A percentile compares a stretch with the other conserved stretches of the same genome.
These are phyloP conservation scores for Echinops telfairi DNA, from an alignment of 2,113 vertebrate genomes.

Conservation along the genomic window DNA sequence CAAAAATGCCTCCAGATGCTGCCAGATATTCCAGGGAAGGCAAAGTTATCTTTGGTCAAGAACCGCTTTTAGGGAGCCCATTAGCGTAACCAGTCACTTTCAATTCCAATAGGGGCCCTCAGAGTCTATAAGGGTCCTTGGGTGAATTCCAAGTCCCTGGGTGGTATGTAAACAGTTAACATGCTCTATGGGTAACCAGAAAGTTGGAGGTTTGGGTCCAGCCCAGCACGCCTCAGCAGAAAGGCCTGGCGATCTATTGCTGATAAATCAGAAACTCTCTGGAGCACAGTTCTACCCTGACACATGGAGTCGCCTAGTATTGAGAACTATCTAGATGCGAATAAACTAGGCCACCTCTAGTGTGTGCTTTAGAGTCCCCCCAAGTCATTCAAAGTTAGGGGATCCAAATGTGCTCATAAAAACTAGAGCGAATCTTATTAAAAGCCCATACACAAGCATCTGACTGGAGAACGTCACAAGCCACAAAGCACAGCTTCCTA, in stretches of 20 bases:
- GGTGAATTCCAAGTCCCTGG: neutral
- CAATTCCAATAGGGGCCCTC: neutral
- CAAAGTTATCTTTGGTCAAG: neutral
- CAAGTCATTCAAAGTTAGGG: neutral
- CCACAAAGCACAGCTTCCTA: neutral
- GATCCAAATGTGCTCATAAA: neutral
- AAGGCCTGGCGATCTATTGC: neutral
- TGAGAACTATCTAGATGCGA: neutral
- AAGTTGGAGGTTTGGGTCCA: neutral
- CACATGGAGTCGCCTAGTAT: neutral
- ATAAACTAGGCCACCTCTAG: neutral
- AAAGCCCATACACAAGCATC: neutral
- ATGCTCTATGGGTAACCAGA: neutral
- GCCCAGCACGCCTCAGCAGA: neutral
- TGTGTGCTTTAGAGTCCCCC: neutral
- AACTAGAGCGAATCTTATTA: neutral
- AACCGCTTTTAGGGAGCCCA: neutral
- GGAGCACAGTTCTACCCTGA: neutral
- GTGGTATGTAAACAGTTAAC: neutral
- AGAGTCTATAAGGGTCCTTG: neutral
- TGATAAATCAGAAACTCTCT: neutral
- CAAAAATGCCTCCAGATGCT: neutral
- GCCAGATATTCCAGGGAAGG: neutral
- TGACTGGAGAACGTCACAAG: neutral
- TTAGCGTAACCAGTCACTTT: neutral